These are phyloP conservation scores for Clusia tigrina DNA, from an alignment of 2,888 invertebrate species.

Conservation along the genomic window DNA sequence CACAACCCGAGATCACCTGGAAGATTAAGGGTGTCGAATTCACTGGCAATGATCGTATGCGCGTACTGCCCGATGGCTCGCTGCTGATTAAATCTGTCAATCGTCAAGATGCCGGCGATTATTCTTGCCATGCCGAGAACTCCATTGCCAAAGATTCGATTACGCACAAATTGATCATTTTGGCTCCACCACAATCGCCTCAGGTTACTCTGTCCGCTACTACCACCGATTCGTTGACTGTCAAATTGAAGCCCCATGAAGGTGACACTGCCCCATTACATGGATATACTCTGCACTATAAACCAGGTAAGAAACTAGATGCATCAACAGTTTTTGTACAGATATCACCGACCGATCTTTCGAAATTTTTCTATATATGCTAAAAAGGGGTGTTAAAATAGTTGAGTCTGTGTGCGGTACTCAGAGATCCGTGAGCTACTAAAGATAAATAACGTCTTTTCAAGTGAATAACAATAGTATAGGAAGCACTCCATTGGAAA, in stretches of 20 bases:
- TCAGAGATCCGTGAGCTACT: no score
- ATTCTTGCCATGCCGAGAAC: constrained; percentile 92
- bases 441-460: no score
- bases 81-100: constrained; percentile 89
- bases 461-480: no score
- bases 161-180: constrained; percentile 84
- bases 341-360: no score
- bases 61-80: constrained; percentile 88
- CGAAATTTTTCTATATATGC: no score
- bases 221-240: constrained; percentile 77
- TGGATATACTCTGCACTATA: constrained; percentile 91
- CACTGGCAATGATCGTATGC: constrained; percentile 81
- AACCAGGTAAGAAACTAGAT: constrained; percentile 74
- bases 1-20: constrained; percentile 89
- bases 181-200: constrained; percentile 80
- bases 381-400: no score
- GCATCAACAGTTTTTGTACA: no score
- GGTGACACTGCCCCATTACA: constrained; percentile 87
- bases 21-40: constrained; percentile 83
- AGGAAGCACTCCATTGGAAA: no score
- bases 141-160: constrained; percentile 92
- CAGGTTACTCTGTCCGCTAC: constrained; percentile 78
- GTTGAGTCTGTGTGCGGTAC: no score
- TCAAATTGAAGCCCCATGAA: constrained; percentile 76
- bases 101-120: constrained; percentile 91